Evolutionary conservation across 2,797 vertebrate genomes (phyloP).

Genomic region (Alcedo quadribrachys): DNA sequence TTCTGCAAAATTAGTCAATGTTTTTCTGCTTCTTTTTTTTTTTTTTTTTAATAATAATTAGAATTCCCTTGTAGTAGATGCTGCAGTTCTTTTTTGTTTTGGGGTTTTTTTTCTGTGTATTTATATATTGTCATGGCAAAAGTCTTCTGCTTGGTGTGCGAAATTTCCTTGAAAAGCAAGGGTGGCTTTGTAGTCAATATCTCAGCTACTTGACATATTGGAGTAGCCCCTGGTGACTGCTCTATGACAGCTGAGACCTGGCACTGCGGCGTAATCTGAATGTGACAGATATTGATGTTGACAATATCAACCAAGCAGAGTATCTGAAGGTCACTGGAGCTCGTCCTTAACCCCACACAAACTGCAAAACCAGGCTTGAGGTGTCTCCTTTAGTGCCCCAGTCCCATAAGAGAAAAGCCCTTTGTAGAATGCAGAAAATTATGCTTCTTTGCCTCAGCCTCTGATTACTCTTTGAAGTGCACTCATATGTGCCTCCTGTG

Average conservation of each 20-base stretch:
- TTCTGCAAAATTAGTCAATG: neutral
- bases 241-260: neutral
- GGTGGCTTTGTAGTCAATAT: neutral
- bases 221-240: neutral
- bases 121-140: neutral
- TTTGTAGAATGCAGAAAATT: too few species aligned
- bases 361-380: neutral
- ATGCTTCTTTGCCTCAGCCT: neutral
- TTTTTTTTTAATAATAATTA: neutral
- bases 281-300: neutral
- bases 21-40: neutral
- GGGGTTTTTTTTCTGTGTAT: neutral
- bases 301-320: neutral
- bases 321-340: conserved; percentile 22
- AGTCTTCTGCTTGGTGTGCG: neutral
- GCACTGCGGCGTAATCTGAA: neutral
- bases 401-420: neutral
- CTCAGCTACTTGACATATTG: neutral
- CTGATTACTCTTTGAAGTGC: neutral
- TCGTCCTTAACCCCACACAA: neutral
- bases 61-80: neutral
- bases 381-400: neutral
- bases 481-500: accelerated
- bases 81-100: neutral
- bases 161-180: conserved; percentile 2